Base-by-base conservation (phyloP, 1,140 invertebrate genomes). In the Drosophila funebris region DNA sequence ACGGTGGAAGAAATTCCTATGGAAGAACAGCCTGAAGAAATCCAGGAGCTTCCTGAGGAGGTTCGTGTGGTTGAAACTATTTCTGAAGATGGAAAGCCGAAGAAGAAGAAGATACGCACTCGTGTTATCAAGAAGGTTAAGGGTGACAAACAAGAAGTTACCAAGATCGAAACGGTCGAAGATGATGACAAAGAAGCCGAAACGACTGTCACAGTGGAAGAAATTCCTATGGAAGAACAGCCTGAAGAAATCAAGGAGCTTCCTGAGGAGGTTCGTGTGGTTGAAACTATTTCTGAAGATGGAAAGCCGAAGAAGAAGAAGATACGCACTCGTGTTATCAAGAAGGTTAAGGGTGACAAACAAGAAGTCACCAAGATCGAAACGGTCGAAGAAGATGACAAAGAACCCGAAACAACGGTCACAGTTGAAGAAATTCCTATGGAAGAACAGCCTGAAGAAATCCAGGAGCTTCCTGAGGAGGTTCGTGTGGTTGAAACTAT, bases 301-400 rank as follows among this genome's bases (percentile, higher is more conserved):
- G 58, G 58, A 4, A 52, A 46, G 37, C 57, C 48, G 0, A 73
- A 58, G 18, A 66, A 66, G 33, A 69, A 69, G 14, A 80, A 76
- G 11, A 75, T 64, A 0, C 89, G 72, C 58, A 90, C 90, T 36
- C 73, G 76, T 16, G 69, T 82, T 0, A 85, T 81, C 58, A 79
- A 89, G 63, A 91, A 83, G 64, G 77, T 84, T 31, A 89, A 79
- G 20, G 90, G 83, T 18, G 74, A 73, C 4, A 82, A 85, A 29
- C 80, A 92, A 78, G 78, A 90, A 69, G 75, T 90, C 13, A 91
- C 78, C 11, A 79, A 89, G 53, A 90, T 92, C 46, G 85, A 92
- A 11, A 92, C 90, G 1, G 76, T 92, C 11, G 90, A 92, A 80
- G 90, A 93, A 74, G 83, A 92, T 52, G 91, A 85, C 20, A 79